Base-by-base conservation (phyloP, 2,888 invertebrate species). In the Ptychoptera contaminata region DNA sequence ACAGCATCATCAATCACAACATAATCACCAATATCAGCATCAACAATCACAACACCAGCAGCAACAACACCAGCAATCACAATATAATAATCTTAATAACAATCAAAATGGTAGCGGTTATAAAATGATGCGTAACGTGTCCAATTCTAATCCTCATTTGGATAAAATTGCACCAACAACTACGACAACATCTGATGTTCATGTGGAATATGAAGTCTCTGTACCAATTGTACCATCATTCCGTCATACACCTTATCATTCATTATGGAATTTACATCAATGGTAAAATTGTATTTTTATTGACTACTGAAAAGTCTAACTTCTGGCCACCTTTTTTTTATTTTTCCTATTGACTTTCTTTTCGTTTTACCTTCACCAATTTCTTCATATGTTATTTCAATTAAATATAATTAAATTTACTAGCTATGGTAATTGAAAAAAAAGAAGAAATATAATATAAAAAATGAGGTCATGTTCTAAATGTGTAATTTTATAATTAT, bases 161-260 rank as follows among this genome's bases (percentile, higher is more conserved):
- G 49, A 49, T 35, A 52, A 55, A 32, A 23, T 23, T 5, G 23
- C 35, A 41, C 23, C 35, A 34, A 29, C 12, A 42, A 29, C 35
- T 40, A 8, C 31, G 4, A 23, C 23, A 3, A 14, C 35, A 14
- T 35, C 44, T 7, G 63, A 63, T 49, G 52, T 62, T 42, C 62
- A 63, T 47, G 63, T 66, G 47, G 62, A 66, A 50, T 66, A 66
- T 49, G 65, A 66, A 52, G 61, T 66, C 35, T 56, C 66, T 3
- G 59, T 66, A 42, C 65, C 65, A 16, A 58, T 65, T 48, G 58
- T 66, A 30, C 61, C 61, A 38, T 58, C 65, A 29, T 65, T 58
- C 48, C 57, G 67, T 32, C 66, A 66, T 46, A 63, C 67, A 9
- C 67, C 67, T 34, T 66, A 66, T 51, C 66, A 65, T 50, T 66